Conservation (phyloP, 2,797 vertebrate species). For the Characodon lateralis region DNA sequence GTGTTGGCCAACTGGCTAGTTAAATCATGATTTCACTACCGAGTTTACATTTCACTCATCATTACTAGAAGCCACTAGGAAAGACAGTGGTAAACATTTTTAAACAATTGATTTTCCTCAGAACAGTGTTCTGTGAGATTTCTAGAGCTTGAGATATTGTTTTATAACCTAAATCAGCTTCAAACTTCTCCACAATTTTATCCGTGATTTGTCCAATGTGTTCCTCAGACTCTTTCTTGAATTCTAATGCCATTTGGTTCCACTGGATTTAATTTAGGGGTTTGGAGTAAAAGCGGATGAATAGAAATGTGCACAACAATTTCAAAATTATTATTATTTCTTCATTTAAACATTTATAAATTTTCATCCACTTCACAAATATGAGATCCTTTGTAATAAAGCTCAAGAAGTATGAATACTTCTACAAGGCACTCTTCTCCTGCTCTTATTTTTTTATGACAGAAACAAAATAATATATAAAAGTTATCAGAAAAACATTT, state of each 20-base stretch:
- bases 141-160: not conserved
- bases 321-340: too few relatives aligned
- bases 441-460: slow-evolving; percentile 18
- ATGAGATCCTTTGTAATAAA: not conserved
- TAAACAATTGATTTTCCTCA: not conserved
- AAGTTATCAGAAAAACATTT: not conserved
- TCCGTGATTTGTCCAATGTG: not conserved
- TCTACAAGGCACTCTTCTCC: not conserved
- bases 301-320: not conserved
- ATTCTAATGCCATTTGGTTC: not conserved
- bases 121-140: not conserved
- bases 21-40: not conserved
- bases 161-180: not conserved
- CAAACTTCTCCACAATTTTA: not conserved
- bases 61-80: not conserved
- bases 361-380: not conserved
- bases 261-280: not conserved
- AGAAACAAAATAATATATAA: slow-evolving; percentile 31
- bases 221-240: not conserved
- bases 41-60: not conserved
- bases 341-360: not conserved
- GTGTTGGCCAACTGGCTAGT: not conserved
- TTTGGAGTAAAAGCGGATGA: not conserved
- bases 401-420: not conserved
- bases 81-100: not conserved